Base-by-base conservation (phyloP, 2,113 vertebrate species). In the Hemiscyllium ocellatum region DNA sequence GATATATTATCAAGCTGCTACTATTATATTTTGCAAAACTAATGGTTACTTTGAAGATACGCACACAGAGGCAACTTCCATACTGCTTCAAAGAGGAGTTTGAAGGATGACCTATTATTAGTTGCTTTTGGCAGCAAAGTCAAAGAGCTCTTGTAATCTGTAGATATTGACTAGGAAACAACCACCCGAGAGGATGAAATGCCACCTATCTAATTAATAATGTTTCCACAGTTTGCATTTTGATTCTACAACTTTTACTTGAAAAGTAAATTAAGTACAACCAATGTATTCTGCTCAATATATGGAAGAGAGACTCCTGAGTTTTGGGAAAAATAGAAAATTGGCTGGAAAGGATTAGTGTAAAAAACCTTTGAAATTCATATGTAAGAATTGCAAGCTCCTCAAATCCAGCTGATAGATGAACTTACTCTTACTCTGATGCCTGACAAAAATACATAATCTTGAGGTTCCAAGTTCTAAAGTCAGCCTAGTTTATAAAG, bases 201-300 rank as follows among this genome's bases (percentile, higher is more conserved):
- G 17, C 52, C 26, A 13, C 33, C 26, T 26, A 33, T 22, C 52
- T 61, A 90, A 65, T 61, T 56, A 90, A 65, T 65, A 90, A 89
- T 52, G 37, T 89, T 89, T 56, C 86, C 47, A 29, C 24, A 89
- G 61, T 61, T n/a, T 56, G 13, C 52, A 90, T 24, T 90, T 90
- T 61, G 52, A 90, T 65, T 61, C 52, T 13, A 33, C 86, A 90
- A 90, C 33, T 90, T 90, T 90, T 90, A 90, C 65, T 90, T 90
- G 29, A 33, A 56, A 90, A 61, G 29, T 33, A 65, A 61, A 90
- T 90, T 90, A 61, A 26, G 65, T 90, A 29, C 52, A 90, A 61
- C 29, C 56, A 2, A 90, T 29, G 26, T 89, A 29, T 89, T 89
- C 13, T 33, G 50, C 22, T 89, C 29, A 10, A 52, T 56, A 56